These are phyloP conservation scores for Cyanistes caeruleus DNA, from an alignment of 2,113 vertebrate species.

Conservation along the genomic window DNA sequence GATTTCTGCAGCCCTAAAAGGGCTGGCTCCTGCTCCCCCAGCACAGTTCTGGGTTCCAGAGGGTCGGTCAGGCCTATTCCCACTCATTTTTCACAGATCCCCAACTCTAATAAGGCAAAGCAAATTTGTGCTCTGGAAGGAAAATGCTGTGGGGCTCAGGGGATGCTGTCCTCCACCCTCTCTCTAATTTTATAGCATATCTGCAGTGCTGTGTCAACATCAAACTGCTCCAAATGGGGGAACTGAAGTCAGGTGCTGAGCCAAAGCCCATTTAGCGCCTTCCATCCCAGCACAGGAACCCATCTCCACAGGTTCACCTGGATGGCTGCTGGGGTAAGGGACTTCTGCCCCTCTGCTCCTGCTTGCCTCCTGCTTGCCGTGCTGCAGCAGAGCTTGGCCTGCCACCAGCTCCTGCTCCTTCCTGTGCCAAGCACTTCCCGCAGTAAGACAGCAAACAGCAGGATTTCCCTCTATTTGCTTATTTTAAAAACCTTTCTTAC, in stretches of 20 bases:
- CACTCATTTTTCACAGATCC: not conserved
- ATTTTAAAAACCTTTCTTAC: not conserved
- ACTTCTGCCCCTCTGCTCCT: not conserved
- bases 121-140: not conserved
- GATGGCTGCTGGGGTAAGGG: not conserved
- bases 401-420: not conserved
- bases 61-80: not conserved
- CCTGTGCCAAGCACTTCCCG: not conserved
- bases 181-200: not conserved
- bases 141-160: not conserved
- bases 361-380: not conserved
- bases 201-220: not conserved
- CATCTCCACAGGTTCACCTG: not conserved
- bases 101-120: not conserved
- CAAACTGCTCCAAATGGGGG: not conserved
- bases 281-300: not conserved
- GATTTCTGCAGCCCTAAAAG: not conserved
- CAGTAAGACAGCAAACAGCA: not conserved
- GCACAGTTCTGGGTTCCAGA: not conserved
- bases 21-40: not conserved
- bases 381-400: not conserved
- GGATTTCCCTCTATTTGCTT: not conserved
- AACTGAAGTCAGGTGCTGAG: not conserved
- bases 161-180: not conserved
- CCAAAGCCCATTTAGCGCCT: not conserved